A percentile compares a stretch with the other conserved stretches of the same genome.
phyloP scores from a whole-genome alignment of 2,797 vertebrate genomes.

The Rachycentron canadum region DNA sequence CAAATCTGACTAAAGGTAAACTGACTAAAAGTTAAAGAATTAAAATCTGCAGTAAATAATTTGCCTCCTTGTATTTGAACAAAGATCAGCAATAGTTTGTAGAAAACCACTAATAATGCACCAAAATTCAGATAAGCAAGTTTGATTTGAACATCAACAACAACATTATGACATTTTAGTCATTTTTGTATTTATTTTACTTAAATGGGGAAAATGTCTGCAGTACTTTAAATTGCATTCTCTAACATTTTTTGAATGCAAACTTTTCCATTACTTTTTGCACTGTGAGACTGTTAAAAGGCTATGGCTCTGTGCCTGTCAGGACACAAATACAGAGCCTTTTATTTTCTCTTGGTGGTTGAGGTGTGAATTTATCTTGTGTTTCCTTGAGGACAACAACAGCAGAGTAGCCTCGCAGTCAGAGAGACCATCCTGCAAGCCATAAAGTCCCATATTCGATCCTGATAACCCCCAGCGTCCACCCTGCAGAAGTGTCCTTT shows the following conservation, averaged over 20 bases:
- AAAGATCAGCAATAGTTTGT: not conserved
- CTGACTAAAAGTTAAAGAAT: not conserved
- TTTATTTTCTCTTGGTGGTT: constrained; percentile 40
- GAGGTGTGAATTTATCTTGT: constrained; percentile 45
- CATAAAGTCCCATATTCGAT: constrained; percentile 46
- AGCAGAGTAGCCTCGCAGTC: constrained; percentile 28
- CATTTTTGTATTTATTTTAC: not conserved
- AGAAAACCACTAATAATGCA: no score
- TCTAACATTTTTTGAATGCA: not conserved
- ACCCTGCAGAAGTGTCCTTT: constrained; percentile 64
- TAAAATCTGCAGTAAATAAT: no score
- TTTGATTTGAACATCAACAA: no score
- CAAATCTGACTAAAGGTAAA: not conserved
- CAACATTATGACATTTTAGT: not conserved
- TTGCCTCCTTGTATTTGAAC: not conserved
- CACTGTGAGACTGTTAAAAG: constrained; percentile 5
- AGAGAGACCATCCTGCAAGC: constrained; percentile 42
- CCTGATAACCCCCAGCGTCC: constrained; percentile 50
- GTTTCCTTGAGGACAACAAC: constrained; percentile 39
- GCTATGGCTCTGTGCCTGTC: constrained; percentile 16
- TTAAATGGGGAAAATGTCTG: not conserved
- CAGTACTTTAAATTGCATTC: not conserved
- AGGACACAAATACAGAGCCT: constrained; percentile 40
- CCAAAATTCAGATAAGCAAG: no score
- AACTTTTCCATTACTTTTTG: not conserved